Conservation (phyloP, 2,888 invertebrate species). For the Villa cingulata region DNA sequence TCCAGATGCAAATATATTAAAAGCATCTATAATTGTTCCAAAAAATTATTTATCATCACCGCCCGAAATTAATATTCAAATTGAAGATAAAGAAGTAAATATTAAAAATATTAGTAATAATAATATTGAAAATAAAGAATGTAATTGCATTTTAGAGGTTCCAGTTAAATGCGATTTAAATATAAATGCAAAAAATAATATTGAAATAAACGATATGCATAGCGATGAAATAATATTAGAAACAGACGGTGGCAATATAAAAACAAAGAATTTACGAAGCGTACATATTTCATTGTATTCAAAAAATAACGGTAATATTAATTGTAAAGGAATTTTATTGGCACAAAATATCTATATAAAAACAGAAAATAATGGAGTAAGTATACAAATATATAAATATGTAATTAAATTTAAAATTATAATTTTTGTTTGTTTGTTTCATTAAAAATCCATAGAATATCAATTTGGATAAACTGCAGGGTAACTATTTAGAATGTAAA, state of each 20-base stretch:
- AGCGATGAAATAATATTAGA: constrained; percentile 22
- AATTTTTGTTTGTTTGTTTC: constrained; percentile 4
- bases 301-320: constrained; percentile 26
- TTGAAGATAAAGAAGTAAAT: constrained; percentile 5
- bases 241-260: constrained; percentile 18
- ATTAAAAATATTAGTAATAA: constrained; percentile 1
- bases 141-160: constrained; percentile 20
- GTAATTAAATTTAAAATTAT: constrained; percentile 2
- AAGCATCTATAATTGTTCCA: constrained; percentile 1
- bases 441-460: constrained; percentile 22
- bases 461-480: constrained; percentile 27
- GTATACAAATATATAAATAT: constrained; percentile 5
- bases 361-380: constrained; percentile 21
- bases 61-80: neutral
- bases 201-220: constrained; percentile 22
- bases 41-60: neutral
- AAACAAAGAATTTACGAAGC: constrained; percentile 25
- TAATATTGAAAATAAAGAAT: neutral
- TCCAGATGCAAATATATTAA: constrained; percentile 11
- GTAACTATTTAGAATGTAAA: constrained; percentile 24
- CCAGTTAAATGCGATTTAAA: constrained; percentile 27
- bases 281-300: constrained; percentile 22
- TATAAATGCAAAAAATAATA: constrained; percentile 19
- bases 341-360: constrained; percentile 23
- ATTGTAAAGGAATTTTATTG: constrained; percentile 24